phyloP scores from a whole-genome alignment of 2,888 invertebrate genomes.

The Epistrophe eligans region DNA sequence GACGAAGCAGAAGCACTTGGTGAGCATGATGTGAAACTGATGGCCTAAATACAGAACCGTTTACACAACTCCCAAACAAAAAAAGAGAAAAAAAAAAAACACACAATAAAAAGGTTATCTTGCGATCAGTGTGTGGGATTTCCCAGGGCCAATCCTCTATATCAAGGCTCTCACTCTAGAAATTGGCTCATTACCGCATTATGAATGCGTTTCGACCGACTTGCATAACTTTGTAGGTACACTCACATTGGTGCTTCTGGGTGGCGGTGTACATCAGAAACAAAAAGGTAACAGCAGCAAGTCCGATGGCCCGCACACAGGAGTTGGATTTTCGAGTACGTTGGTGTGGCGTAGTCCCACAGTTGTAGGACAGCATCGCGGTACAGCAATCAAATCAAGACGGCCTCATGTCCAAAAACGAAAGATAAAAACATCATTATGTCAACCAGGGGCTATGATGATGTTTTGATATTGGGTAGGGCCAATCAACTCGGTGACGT shows the following conservation, averaged over 20 bases:
- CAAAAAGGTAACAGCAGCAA: slow-evolving; percentile 20
- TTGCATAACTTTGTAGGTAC: slow-evolving; percentile 60
- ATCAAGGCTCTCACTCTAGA: slow-evolving; percentile 61
- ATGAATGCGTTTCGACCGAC: slow-evolving; percentile 61
- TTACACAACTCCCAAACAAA: slow-evolving; percentile 35
- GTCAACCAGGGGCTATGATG: slow-evolving; percentile 72
- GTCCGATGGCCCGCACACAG: slow-evolving; percentile 32
- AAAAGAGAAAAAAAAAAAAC: not conserved
- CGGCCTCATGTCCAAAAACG: slow-evolving; percentile 51
- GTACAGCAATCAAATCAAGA: slow-evolving; percentile 61
- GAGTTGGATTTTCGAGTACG: slow-evolving; percentile 8
- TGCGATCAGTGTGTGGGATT: slow-evolving; percentile 53
- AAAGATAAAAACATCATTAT: slow-evolving; percentile 73
- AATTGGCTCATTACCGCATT: slow-evolving; percentile 74
- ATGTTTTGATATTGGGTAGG: slow-evolving; percentile 74
- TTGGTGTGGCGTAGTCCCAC: slow-evolving; percentile 6
- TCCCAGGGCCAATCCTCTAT: slow-evolving; percentile 58
- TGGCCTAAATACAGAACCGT: slow-evolving; percentile 32
- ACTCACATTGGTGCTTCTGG: slow-evolving; percentile 56
- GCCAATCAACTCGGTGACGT: slow-evolving; percentile 71
- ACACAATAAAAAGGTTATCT: slow-evolving; percentile 51
- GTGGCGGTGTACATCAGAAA: slow-evolving; percentile 71
- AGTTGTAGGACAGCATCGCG: slow-evolving; percentile 39
- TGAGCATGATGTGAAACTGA: slow-evolving; percentile 29
- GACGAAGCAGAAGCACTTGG: slow-evolving; percentile 21